phyloP scores from a whole-genome alignment of 2,888 invertebrate genomes.

The Acleris laterana region DNA sequence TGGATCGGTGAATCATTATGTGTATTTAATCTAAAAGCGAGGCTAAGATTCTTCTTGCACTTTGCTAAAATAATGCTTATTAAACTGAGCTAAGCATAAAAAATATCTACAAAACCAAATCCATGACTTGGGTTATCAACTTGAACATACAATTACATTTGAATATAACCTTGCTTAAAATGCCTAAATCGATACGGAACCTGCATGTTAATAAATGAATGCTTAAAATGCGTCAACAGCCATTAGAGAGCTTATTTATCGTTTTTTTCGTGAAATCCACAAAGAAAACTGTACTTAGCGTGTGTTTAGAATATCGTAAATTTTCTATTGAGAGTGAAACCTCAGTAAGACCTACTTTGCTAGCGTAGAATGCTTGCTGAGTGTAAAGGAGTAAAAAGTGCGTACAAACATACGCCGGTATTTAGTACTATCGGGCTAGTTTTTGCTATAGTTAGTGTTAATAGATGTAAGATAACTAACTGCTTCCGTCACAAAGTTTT shows the following conservation, averaged over 20 bases:
- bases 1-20: too few relatives aligned
- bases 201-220: slow-evolving; percentile 32
- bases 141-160: slow-evolving; percentile 12
- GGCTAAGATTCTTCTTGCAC: not conserved
- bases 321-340: slow-evolving; percentile 28
- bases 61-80: slow-evolving; percentile 1
- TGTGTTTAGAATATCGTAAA: slow-evolving; percentile 32
- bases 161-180: slow-evolving; percentile 26
- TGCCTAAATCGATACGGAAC: slow-evolving; percentile 36
- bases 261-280: slow-evolving; percentile 31
- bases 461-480: not conserved
- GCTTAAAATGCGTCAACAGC: slow-evolving; percentile 27
- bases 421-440: too few relatives aligned
- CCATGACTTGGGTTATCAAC: not conserved
- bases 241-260: slow-evolving; percentile 39
- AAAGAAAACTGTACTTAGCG: slow-evolving; percentile 23
- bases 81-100: too few relatives aligned
- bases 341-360: slow-evolving; percentile 10
- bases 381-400: slow-evolving; percentile 8
- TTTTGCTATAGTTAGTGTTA: not conserved
- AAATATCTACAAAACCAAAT: not conserved
- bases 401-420: too few relatives aligned
- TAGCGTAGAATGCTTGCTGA: slow-evolving; percentile 15
- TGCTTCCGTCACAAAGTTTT: not conserved
- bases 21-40: too few relatives aligned